A percentile compares a stretch with the other conserved stretches of the same genome.
phyloP scores from a whole-genome alignment of 2,888 invertebrate genomes.

The Baccha elongata region DNA sequence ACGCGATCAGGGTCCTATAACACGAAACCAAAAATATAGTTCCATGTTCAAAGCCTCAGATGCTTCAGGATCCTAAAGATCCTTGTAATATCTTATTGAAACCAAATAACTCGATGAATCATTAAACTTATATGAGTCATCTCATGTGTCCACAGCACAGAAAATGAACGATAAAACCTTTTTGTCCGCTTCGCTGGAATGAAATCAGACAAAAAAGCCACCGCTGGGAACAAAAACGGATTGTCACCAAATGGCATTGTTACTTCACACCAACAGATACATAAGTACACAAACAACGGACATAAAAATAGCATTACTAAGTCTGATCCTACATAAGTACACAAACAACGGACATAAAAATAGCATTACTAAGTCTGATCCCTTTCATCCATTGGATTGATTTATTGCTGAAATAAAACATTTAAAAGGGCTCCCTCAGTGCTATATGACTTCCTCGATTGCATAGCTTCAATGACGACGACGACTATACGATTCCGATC shows the following conservation, averaged over 20 bases:
- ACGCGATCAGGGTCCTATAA: too few relatives aligned
- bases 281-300: not conserved
- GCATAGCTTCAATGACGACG: constrained; percentile 26
- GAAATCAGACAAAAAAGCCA: not conserved
- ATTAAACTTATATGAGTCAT: too few relatives aligned
- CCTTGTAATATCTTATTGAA: too few relatives aligned
- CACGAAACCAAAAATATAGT: too few relatives aligned
- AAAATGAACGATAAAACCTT: not conserved
- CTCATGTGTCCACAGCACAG: too few relatives aligned
- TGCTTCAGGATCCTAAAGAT: too few relatives aligned
- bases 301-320: constrained; percentile 31
- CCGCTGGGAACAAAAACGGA: not conserved
- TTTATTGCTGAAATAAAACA: constrained; percentile 44
- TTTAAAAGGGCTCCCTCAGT: constrained; percentile 47
- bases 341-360: not conserved
- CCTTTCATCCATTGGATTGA: constrained; percentile 28
- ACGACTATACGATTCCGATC: constrained; percentile 21
- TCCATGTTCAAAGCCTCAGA: too few relatives aligned
- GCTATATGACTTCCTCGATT: constrained; percentile 59
- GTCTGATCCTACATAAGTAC: constrained; percentile 3
- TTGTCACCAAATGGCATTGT: not conserved
- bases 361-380: constrained; percentile 36
- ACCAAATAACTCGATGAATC: too few relatives aligned
- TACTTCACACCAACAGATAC: too few relatives aligned
- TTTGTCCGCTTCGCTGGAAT: not conserved